Percentiles rank a stretch among this genome's conserved stretches.
Evolutionary conservation across 2,888 invertebrate genomes (phyloP).

Genomic region (Eumerus sabulonum): DNA sequence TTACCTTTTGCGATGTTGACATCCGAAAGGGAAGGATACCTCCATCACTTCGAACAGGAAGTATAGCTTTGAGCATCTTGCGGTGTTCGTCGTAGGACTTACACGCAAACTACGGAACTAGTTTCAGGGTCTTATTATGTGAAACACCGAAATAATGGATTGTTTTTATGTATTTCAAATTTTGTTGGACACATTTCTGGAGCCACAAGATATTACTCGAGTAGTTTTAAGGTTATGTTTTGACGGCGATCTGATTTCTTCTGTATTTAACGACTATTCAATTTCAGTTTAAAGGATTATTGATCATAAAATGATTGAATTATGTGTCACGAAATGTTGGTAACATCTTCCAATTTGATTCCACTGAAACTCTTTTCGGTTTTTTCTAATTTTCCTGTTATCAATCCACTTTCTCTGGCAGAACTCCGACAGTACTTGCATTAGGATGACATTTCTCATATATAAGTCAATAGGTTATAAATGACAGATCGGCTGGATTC

Average conservation of each 20-base stretch:
- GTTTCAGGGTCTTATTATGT: slow-evolving; percentile 3
- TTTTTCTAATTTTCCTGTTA: slow-evolving; percentile 30
- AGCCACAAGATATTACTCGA: slow-evolving; percentile 26
- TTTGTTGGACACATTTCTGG: slow-evolving; percentile 50
- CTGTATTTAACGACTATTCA: background rate
- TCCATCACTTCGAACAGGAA: slow-evolving; percentile 73
- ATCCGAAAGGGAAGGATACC: slow-evolving; percentile 76
- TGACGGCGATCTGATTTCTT: slow-evolving; percentile 21
- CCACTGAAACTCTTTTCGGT: too few relatives aligned
- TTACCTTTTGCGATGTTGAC: slow-evolving; percentile 78
- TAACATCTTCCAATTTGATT: too few relatives aligned
- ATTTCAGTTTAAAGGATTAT: background rate
- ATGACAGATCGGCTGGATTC: slow-evolving; percentile 39
- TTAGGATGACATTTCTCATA: slow-evolving; percentile 31
- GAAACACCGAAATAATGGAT: slow-evolving; percentile 19
- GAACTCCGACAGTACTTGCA: slow-evolving; percentile 35
- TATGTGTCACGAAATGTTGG: too few relatives aligned
- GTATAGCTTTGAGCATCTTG: slow-evolving; percentile 70
- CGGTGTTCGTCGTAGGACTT: background rate
- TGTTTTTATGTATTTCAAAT: slow-evolving; percentile 31
- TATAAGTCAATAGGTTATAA: slow-evolving; percentile 2
- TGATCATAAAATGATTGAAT: too few relatives aligned
- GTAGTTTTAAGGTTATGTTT: slow-evolving; percentile 52
- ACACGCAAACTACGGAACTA: slow-evolving; percentile 4
- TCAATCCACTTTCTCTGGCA: slow-evolving; percentile 55